Evolutionary conservation across 2,797 vertebrate species (phyloP), one percentile per base, ranked within the genome.

Genomic region (Helostoma temminkii): DNA sequence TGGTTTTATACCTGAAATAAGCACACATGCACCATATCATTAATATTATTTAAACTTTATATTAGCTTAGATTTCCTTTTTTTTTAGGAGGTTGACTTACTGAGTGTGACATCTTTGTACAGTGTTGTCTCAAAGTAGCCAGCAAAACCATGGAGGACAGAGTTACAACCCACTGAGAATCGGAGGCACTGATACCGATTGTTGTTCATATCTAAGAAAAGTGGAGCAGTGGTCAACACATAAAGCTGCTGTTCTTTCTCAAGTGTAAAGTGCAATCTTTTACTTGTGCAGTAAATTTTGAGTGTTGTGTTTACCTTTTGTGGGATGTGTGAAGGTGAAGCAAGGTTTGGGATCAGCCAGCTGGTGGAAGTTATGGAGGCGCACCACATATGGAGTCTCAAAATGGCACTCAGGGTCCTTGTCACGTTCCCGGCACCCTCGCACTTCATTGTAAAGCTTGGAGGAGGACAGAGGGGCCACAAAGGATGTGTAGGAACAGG

Each of bases 341-440:
- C 96, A 98, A 2, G 95, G 88, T 84, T 96, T 94, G 30, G 96
- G 96, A 0, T 95, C 94, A 3, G 96, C 95, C 21, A 98, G 82
- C 89, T 97, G 95, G 88, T 97, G 96, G 89, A 97, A 98, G 91
- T 98, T 98, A 81, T 98, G 96, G 46, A 98, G 93, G 26, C 96
- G 93, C 28, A 98, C 96, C 1, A 98, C 96, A 0, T 97, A 98
- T 0, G 96, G 96, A 8, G 95, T 98, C 91, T 98, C 96, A 76
- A 98, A 98, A 76, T 98, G 96, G 62, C 95, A 95, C 94, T 98
- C 96, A 0, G 96, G 96, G 75, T 97, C 94, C 41, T 96, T 96
- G 91, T 98, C 96, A 0, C 95, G 94, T 65, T 98, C 97, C n/a
- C 96, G 92, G 81, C 96, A 98, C 2, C 93, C 95, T 16, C 96